Evolutionary conservation across 2,888 invertebrate species (phyloP).

Genomic region (Andrena bucephala): DNA sequence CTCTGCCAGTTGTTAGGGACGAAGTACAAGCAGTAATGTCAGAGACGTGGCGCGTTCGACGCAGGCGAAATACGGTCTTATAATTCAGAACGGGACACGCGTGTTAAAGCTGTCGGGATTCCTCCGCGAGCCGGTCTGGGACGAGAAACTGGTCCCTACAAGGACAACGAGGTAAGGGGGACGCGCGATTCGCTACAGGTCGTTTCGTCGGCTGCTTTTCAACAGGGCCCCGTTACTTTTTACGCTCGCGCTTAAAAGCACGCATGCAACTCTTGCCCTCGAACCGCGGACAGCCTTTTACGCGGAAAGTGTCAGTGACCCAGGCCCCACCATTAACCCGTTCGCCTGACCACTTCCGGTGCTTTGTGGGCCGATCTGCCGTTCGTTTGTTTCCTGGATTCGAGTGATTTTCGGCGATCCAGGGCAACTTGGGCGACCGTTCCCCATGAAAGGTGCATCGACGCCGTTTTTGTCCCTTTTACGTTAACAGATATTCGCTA

Average conservation of each 20-base stretch:
- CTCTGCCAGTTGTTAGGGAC: not conserved
- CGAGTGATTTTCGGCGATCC: not conserved
- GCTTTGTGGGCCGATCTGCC: slow-evolving; percentile 58
- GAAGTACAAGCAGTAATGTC: slow-evolving; percentile 7
- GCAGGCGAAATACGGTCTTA: slow-evolving; percentile 27
- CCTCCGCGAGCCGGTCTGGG: slow-evolving; percentile 36
- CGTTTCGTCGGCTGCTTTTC: slow-evolving; percentile 71
- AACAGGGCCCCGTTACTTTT: slow-evolving; percentile 77
- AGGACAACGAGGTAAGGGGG: slow-evolving; percentile 75
- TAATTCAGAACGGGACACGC: slow-evolving; percentile 26
- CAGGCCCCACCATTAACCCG: slow-evolving; percentile 71
- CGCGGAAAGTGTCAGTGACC: slow-evolving; percentile 80
- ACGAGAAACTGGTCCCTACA: slow-evolving; percentile 74
- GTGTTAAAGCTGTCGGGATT: slow-evolving; percentile 49
- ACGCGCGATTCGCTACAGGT: slow-evolving; percentile 70
- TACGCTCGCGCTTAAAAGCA: slow-evolving; percentile 70
- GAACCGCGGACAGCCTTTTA: slow-evolving; percentile 71
- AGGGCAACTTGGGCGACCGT: not conserved
- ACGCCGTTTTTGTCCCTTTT: too few relatives aligned
- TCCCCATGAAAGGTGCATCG: too few relatives aligned
- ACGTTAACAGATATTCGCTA: too few relatives aligned
- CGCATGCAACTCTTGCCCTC: slow-evolving; percentile 66
- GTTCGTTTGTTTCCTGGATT: slow-evolving; percentile 33
- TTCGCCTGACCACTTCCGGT: slow-evolving; percentile 75
- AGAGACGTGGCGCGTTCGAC: slow-evolving; percentile 4